These are phyloP conservation scores for Lagopus muta DNA, from an alignment of 2,113 vertebrate species.

Conservation along the genomic window DNA sequence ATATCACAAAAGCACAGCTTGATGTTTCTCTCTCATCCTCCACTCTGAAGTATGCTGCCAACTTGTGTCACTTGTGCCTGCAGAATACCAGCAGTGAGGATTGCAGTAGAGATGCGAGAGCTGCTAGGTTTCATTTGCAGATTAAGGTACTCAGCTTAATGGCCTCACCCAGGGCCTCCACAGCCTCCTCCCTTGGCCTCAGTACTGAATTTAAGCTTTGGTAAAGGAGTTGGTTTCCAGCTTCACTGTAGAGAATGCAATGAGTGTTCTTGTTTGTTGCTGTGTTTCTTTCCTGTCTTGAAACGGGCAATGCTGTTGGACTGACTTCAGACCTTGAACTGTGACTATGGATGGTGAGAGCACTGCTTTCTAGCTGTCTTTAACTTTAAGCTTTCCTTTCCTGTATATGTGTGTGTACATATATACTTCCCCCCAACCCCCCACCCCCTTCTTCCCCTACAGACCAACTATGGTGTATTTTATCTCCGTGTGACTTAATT, in stretches of 20 bases:
- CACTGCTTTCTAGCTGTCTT: rapidly evolving
- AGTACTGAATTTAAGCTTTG: neutral
- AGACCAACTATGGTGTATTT: rapidly evolving
- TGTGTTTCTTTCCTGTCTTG: too few species aligned
- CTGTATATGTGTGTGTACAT: too few species aligned
- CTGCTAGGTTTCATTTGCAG: neutral
- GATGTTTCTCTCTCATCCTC: too few species aligned
- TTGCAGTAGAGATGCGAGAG: too few species aligned
- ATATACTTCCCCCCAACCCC: too few species aligned
- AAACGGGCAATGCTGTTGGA: neutral
- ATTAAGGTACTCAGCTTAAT: rapidly evolving
- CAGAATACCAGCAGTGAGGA: neutral
- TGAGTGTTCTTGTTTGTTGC: rapidly evolving
- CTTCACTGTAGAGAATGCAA: rapidly evolving
- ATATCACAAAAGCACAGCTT: too few species aligned
- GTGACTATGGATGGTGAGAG: rapidly evolving
- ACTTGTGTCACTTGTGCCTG: neutral
- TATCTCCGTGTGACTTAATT: rapidly evolving
- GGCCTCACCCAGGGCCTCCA: neutral
- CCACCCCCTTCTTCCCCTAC: neutral
- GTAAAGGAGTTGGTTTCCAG: rapidly evolving
- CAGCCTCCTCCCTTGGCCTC: neutral
- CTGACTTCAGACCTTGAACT: rapidly evolving
- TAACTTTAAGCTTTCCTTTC: rapidly evolving
- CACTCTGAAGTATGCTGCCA: rapidly evolving